Conservation (phyloP, 2,888 invertebrate species). For the Cerastoderma edule region DNA sequence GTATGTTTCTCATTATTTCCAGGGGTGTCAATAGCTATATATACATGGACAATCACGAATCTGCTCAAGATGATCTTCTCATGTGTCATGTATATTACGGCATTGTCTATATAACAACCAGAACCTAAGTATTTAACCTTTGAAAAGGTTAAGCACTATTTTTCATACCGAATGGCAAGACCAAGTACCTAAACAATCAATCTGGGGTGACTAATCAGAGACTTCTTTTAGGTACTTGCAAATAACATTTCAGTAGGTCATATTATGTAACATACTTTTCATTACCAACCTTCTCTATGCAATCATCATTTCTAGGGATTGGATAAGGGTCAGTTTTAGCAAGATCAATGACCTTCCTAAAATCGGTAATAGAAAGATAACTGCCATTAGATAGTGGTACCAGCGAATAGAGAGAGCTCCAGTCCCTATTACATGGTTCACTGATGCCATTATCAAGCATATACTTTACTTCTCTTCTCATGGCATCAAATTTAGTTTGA, state of each 20-base stretch:
- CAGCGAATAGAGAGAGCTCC: constrained; percentile 60
- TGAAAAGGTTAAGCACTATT: constrained; percentile 58
- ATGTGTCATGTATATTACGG: constrained; percentile 30
- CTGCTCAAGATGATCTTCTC: constrained; percentile 29
- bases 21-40: too few species aligned
- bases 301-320: constrained; percentile 38
- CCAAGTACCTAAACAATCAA: constrained; percentile 57
- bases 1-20: too few species aligned
- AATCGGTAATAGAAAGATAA: constrained; percentile 62
- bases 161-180: constrained; percentile 65
- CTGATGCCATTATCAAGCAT: constrained; percentile 66
- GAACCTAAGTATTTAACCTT: constrained; percentile 44
- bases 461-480: constrained; percentile 56
- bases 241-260: constrained; percentile 57
- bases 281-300: constrained; percentile 62
- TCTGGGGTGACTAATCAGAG: constrained; percentile 59
- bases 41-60: constrained; percentile 33
- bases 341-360: constrained; percentile 58
- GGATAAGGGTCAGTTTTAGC: constrained; percentile 65
- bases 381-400: constrained; percentile 40
- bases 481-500: constrained; percentile 46
- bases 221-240: constrained; percentile 59
- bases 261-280: constrained; percentile 63
- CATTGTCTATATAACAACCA: constrained; percentile 55
- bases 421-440: constrained; percentile 39